These are phyloP conservation scores for human DNA, from an alignment of 2,113 vertebrate species.

Conservation along the genomic window DNA sequence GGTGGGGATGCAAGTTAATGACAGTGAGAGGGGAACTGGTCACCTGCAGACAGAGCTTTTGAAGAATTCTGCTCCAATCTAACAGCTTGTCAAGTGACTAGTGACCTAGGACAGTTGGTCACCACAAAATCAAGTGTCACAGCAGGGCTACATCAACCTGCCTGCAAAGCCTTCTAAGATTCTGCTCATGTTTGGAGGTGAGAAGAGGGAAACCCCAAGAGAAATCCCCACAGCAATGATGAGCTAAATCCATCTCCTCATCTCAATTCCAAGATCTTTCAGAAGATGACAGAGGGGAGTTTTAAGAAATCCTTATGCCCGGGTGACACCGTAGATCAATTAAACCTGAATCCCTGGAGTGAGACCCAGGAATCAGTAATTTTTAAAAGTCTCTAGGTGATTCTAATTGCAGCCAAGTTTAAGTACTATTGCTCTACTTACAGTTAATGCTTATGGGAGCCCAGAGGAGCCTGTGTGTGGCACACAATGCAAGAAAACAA, in stretches of 20 bases:
- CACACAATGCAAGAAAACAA: not conserved
- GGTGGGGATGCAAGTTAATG: not conserved
- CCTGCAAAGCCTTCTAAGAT: not conserved
- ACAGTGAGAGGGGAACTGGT: not conserved
- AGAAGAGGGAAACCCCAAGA: not conserved
- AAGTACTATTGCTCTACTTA: not conserved
- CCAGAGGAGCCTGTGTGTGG: not conserved
- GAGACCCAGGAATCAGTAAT: not conserved
- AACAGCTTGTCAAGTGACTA: slow-evolving; percentile 11
- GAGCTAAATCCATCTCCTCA: not conserved
- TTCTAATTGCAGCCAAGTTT: not conserved
- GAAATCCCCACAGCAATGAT: not conserved
- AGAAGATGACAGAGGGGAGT: not conserved
- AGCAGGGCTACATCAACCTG: not conserved
- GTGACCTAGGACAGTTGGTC: slow-evolving; percentile 6
- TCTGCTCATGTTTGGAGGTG: not conserved
- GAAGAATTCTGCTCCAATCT: not conserved
- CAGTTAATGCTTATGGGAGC: not conserved
- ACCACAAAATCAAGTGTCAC: not conserved
- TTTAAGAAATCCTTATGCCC: not conserved
- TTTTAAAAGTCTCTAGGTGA: not conserved
- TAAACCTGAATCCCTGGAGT: not conserved
- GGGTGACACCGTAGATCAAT: not conserved
- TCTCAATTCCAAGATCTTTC: not conserved
- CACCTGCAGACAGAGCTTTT: not conserved